Conservation (phyloP, 2,797 vertebrate genomes). For the Centroberyx gerrardi region DNA sequence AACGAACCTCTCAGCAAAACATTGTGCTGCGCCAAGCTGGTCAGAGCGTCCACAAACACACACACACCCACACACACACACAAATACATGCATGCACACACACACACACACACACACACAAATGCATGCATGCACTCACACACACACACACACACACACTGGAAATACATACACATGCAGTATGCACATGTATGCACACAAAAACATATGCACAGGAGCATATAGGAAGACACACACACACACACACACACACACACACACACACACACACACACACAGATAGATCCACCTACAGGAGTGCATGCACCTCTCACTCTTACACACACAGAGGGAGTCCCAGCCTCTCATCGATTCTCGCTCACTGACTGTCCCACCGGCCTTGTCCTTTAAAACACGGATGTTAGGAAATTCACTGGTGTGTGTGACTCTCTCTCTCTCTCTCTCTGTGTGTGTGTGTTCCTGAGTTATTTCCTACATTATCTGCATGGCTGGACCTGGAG, state of each 20-base stretch:
- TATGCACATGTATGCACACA: slow-evolving; percentile 33
- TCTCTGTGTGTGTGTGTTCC: slow-evolving; percentile 51
- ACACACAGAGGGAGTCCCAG: slow-evolving; percentile 65
- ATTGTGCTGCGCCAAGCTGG: slow-evolving; percentile 1
- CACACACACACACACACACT: slow-evolving; percentile 1
- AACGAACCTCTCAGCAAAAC: slow-evolving; percentile 29
- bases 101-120: slow-evolving; percentile 3
- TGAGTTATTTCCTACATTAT: slow-evolving; percentile 65
- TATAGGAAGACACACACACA: slow-evolving; percentile 35
- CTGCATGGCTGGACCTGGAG: slow-evolving; percentile 65
- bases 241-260: slow-evolving; percentile 50
- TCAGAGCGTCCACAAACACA: not conserved
- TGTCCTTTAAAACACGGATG: slow-evolving; percentile 86
- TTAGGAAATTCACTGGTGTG: slow-evolving; percentile 79
- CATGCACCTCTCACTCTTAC: slow-evolving; percentile 49
- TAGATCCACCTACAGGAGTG: slow-evolving; percentile 34
- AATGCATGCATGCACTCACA: not conserved
- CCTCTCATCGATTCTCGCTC: slow-evolving; percentile 87
- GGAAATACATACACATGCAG: not conserved
- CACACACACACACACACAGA: slow-evolving; percentile 33
- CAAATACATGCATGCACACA: no score
- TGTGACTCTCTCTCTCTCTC: slow-evolving; percentile 65
- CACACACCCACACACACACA: no score
- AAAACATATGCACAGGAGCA: no score
- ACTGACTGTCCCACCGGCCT: slow-evolving; percentile 78